Conservation (phyloP, 30 jellyfish, hydroid and myxozoan species). For the Aurelia aurita complex sp. Pacific region DNA sequence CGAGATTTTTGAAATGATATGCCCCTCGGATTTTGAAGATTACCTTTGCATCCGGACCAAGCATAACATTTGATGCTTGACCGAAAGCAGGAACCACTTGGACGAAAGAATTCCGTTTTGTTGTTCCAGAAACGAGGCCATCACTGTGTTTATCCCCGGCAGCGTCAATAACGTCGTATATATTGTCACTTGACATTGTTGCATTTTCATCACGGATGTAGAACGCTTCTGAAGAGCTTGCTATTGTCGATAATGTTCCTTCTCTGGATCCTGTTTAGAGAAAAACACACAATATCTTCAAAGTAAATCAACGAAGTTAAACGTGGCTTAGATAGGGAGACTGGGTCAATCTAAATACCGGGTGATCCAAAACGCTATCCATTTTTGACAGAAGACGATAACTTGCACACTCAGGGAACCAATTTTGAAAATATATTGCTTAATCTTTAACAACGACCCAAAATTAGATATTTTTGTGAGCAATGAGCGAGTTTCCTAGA, state of each 20-base stretch:
- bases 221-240: constrained; percentile 43
- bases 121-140: background rate
- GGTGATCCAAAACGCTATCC: too few relatives aligned
- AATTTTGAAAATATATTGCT: too few relatives aligned
- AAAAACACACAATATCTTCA: too few relatives aligned
- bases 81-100: constrained; percentile 48
- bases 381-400: too few relatives aligned
- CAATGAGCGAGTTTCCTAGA: too few relatives aligned
- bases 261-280: constrained; percentile 1
- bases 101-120: constrained; percentile 10
- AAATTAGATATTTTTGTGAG: too few relatives aligned
- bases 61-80: background rate
- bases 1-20: background rate
- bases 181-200: background rate
- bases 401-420: too few relatives aligned
- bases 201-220: background rate
- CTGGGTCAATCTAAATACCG: too few relatives aligned
- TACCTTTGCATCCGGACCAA: constrained; percentile 2
- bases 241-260: constrained; percentile 12
- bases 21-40: background rate
- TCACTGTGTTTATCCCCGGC: background rate
- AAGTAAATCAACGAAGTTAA: too few relatives aligned
- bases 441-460: too few relatives aligned
- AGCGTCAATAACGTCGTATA: background rate
- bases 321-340: too few relatives aligned